Evolutionary conservation across 2,113 vertebrate species (phyloP), one percentile per base, ranked within the genome.

Genomic region (Macroglossus sobrinus): DNA sequence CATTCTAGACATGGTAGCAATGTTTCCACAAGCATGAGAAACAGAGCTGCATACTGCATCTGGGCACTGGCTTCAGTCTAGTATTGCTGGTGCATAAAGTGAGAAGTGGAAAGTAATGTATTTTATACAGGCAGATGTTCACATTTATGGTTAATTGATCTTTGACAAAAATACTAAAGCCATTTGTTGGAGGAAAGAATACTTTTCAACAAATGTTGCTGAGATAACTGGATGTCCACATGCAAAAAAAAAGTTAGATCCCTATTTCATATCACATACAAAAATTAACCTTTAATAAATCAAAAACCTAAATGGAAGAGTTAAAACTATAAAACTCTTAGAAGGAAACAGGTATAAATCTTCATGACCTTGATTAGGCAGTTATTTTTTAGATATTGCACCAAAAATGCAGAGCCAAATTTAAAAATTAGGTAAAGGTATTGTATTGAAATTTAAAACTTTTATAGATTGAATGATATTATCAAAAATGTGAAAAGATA

Each of bases 41-140:
- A 30, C 0, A 28, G 12, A 14, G 22, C 7, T 35, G 18, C 3
- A 4, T 5, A 15, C 30, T 45, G 61, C 11, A 26, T 18, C 4
- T 3, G 4, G 22, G 21, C 9, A 18, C 8, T 18, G 21, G 2
- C 43, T 16, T 26, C 4, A 7, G 76, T 45, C 30, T 22, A n/a
- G 14, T 16, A 78, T 18, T 43, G 30, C 9, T 16, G 8, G 47
- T 7, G 13, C 5, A 8, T 15, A 3, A 47, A 59, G 15, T 5
- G 19, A 50, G 28, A 61, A 3, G 16, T 45, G 9, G 71, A 33
- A 30, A 15, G 33, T 71, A 18, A 59, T 35, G 24, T 35, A 50
- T 72, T 71, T 82, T 61, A 68, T 50, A 10, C 24, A 38, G 15
- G 76, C 78, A 71, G 40, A 82, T 22, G 18, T 21, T 35, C 38